These are phyloP conservation scores for Melieria crassipennis DNA, from an alignment of 2,888 invertebrate genomes.

Conservation along the genomic window DNA sequence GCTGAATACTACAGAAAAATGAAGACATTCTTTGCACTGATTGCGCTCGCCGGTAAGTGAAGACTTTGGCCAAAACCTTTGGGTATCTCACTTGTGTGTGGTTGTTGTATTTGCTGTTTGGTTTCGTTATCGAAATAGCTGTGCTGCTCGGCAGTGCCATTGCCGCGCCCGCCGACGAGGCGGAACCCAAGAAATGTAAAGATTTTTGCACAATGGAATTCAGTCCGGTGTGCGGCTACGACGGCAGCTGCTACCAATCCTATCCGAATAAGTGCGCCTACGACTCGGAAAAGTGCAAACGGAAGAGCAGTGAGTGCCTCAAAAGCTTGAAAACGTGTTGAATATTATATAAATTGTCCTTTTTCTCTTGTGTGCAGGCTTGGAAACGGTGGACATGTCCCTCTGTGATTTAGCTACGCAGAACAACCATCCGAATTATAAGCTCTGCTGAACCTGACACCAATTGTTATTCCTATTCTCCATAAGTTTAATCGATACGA, in stretches of 20 bases:
- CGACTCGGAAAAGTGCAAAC: conserved; percentile 27
- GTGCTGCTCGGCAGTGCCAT: conserved; percentile 9
- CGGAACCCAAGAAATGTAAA: conserved; percentile 22
- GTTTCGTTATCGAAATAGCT: background rate
- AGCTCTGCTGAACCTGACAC: conserved; percentile 21
- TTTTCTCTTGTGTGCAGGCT: conserved; percentile 23
- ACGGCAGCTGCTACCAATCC: conserved; percentile 29
- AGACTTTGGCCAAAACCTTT: background rate
- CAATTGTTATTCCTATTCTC: background rate
- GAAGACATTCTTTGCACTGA: background rate
- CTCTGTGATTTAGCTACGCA: conserved; percentile 34
- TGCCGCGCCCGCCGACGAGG: conserved; percentile 10
- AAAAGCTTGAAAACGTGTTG: background rate
- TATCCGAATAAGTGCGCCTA: conserved; percentile 34
- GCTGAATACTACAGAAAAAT: background rate
- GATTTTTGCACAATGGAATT: conserved; percentile 32
- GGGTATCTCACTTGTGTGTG: background rate
- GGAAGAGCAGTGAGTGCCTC: conserved; percentile 30
- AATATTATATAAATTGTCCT: background rate
- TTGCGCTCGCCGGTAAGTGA: background rate
- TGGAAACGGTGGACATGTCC: conserved; percentile 38
- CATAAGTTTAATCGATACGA: conserved; percentile 17
- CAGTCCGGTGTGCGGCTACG: conserved; percentile 37
- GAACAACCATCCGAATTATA: conserved; percentile 34
- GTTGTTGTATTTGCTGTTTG: no score